Evolutionary conservation across 2,113 vertebrate species (phyloP), one percentile per base, ranked within the genome.

Genomic region (Ictidomys tridecemlineatus): DNA sequence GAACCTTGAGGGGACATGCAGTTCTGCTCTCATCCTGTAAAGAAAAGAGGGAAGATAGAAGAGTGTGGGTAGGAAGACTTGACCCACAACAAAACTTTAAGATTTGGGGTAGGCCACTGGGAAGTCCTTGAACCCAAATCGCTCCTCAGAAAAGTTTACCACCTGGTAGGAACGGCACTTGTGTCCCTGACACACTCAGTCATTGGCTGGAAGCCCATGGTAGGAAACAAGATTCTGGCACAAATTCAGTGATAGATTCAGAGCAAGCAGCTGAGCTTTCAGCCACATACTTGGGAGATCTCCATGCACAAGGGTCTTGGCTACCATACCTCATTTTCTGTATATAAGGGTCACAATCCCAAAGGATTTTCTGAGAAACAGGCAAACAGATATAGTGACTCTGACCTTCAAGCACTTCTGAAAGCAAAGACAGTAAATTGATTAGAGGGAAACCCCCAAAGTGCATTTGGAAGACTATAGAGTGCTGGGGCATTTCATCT

Each of bases 341-440:
- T 13, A 51, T 13, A 51, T 51, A 51, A 51, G 12, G 48, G 48
- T 51, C 12, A 51, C 48, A 13, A 51, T 10, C 63, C 63, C 63
- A 56, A 73, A 96, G 61, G 56, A 56, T 56, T 56, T n/a, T 0
- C 58, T 85, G 82, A 39, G 73, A 94, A 48, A 39, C 14, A 72
- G 26, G 18, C 34, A 80, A 74, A 90, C 12, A n/a, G 26, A 85
- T 17, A 53, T 51, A 32, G 39, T 34, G 37, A 53, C 61, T 89
- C 26, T 39, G 82, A 65, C n/a, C 4, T 84, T 88, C 77, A 48
- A 80, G 48, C 39, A 67, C 34, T 94, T 92, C 63, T 78, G 24
- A 86, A 90, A 90, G 53, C 34, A 79, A 94, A 94, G 65, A 78
- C 11, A 51, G 0, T 77, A 84, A 72, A 85, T 89, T 65, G 45